Evolutionary conservation across 2,113 vertebrate genomes (phyloP), one percentile per base, ranked within the genome.

Genomic region (Entomyzon cyanotis): DNA sequence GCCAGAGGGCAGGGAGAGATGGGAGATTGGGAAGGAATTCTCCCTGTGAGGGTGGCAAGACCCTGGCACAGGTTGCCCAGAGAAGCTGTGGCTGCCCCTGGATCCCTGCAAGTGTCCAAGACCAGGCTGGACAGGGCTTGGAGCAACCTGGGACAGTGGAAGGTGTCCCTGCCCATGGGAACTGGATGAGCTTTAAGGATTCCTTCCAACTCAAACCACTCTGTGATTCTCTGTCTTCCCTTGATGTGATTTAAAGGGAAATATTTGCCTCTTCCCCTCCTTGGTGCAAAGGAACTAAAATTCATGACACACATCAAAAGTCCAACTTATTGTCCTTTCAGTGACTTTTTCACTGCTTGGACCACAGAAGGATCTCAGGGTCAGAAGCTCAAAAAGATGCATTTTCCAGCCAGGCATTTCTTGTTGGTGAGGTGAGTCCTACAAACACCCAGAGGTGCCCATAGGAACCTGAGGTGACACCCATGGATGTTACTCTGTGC

Each of bases 131-230:
- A 50, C 0, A 0, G 30, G 21, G 41, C 5, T 64, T 35, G 75
- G 67, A 58, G 2, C 12, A 0, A 0, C 6, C 19, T 67, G 60
- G 39, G 28, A 1, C 0, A 1, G 62, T n/a, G 53, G 46, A 1
- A 89, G 2, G 1, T 16, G 37, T 30, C 52, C 52, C 52, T 82
- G 60, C 2, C 3, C 44, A 7, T 24, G 11, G 14, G 37, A 27
- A 67, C 1, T 1, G 12, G 28, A 67, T 21, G 7, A 22, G 13
- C 37, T 4, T 16, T 21, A 10, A 24, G 1, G 20, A 49, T 5
- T 3, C 35, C 11, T 46, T 60, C 69, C 62, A 21, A 8, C 33
- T 7, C 69, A 59, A 82, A 52, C 13, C 46, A 25, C n/a, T 46
- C 77, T 22, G 11, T 12, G 31, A 49, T 42, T 64, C 49, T 49